These are phyloP conservation scores for Siniperca scherzeri DNA, from an alignment of 2,797 vertebrate genomes.

Conservation along the genomic window DNA sequence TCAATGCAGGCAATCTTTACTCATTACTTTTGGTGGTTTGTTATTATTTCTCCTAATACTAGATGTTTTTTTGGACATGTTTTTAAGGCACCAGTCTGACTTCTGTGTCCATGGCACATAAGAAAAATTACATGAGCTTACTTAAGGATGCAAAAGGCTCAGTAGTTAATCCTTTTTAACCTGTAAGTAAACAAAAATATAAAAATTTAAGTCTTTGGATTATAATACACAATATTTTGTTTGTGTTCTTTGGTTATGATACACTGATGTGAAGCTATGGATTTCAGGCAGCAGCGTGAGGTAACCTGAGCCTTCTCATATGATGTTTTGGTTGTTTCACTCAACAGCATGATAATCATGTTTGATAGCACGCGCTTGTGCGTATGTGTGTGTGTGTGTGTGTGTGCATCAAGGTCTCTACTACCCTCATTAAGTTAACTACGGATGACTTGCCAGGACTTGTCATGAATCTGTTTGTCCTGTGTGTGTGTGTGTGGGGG, in stretches of 20 bases:
- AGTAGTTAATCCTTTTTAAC: constrained; percentile 26
- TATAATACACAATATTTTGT: constrained; percentile 24
- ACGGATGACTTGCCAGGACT: constrained; percentile 70
- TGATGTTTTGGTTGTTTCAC: constrained; percentile 74
- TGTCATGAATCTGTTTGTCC: constrained; percentile 70
- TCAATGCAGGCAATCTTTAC: neutral
- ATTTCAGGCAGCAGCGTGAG: constrained; percentile 30
- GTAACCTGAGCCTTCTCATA: constrained; percentile 60
- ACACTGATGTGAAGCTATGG: constrained; percentile 27
- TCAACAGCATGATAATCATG: constrained; percentile 65
- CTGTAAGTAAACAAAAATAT: constrained; percentile 32
- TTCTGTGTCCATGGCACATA: neutral
- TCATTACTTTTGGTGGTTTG: neutral
- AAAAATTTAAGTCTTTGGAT: constrained; percentile 24
- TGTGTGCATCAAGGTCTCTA: constrained; percentile 42
- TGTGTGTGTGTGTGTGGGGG: constrained; percentile 33
- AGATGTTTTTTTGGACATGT: neutral
- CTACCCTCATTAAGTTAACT: constrained; percentile 76
- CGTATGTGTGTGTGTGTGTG: constrained; percentile 33
- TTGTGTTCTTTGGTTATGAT: constrained; percentile 31
- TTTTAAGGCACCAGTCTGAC: neutral
- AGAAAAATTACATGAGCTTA: constrained; percentile 25
- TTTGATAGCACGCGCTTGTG: constrained; percentile 50
- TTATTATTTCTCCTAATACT: neutral
- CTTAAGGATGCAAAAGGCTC: constrained; percentile 6